Conservation (phyloP, 2,797 vertebrate species). For the Linurgus olivaceus region DNA sequence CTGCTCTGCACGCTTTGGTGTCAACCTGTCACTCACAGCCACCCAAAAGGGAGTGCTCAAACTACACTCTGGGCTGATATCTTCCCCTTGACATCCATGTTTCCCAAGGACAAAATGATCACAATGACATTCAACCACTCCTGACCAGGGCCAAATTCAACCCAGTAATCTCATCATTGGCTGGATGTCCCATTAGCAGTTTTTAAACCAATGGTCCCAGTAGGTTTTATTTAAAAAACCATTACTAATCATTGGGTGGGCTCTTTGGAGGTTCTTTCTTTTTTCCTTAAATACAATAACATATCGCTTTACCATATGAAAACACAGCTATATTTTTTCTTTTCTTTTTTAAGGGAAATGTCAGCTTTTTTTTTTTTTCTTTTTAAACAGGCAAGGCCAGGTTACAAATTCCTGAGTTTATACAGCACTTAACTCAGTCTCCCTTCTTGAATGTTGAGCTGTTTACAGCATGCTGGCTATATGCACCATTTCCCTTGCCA, state of each 20-base stretch:
- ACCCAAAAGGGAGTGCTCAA: not conserved
- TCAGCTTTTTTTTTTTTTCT: not conserved
- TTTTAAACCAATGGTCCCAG: not conserved
- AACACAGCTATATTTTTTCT: not conserved
- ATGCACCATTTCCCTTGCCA: constrained; percentile 52
- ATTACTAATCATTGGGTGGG: not conserved
- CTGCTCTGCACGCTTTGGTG: not conserved
- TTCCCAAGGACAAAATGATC: not conserved
- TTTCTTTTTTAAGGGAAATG: constrained; percentile 12
- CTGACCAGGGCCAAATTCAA: not conserved
- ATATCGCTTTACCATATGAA: not conserved
- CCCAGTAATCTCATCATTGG: not conserved
- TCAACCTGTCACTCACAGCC: not conserved
- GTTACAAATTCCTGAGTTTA: constrained; percentile 69
- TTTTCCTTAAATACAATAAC: not conserved
- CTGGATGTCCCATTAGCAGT: not conserved
- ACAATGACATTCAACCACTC: not conserved
- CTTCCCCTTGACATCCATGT: accelerated
- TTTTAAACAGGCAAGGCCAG: not conserved
- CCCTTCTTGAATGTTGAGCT: constrained; percentile 43
- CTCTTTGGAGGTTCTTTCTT: not conserved
- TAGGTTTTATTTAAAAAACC: not conserved
- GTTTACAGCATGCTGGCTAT: constrained; percentile 54
- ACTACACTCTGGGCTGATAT: not conserved
- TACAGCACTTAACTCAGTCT: constrained; percentile 55